Base-by-base conservation (phyloP, 1,140 invertebrate species). In the Microplitis demolitor region DNA sequence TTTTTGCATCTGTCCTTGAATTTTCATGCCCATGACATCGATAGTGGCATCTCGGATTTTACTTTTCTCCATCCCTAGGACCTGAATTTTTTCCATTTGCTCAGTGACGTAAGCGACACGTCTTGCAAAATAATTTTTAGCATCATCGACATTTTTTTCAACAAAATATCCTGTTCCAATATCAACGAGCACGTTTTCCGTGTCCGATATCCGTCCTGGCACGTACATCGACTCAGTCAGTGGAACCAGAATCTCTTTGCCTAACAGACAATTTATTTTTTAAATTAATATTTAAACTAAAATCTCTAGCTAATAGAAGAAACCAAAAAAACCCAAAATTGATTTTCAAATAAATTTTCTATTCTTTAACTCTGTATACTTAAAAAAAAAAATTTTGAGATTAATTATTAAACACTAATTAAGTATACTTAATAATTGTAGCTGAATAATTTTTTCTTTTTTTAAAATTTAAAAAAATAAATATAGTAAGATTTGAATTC, bases 191-290 rank as follows among this genome's bases (percentile, higher is more conserved):
- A 98, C 95, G 84, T 93, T 93, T 69, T 94, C 90, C 13, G 93
- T 90, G 83, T 97, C 92, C 72, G 90, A 89, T 61, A 98, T 88
- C 79, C 91, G 91, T 8, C 97, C 97, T 74, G 95, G 93, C 24
- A 98, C 96, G 88, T 98, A 98, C 93, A 98, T 97, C 79, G 96
- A 97, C 73, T 94, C 93, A 50, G 96, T 98, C 0, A 98, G 87
- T 9, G 96, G 97, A 24, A 98, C 96, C 6, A 98, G 85, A 73
- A 98, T 94, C 72, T 93, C 91, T 80, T 93, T 94, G 9, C 78
- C 85, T 87, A 39, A 1, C 78, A 80, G 71, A 60, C 56, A 56
- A 66, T 37, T 5, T 39, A 53, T n/a, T 6, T 50, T 62, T 16
- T 34, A 1, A 56, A 72, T 58, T 39, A 13, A 13, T 54, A 4